Conservation (phyloP, 2,797 vertebrate genomes). For the Dallia pectoralis region DNA sequence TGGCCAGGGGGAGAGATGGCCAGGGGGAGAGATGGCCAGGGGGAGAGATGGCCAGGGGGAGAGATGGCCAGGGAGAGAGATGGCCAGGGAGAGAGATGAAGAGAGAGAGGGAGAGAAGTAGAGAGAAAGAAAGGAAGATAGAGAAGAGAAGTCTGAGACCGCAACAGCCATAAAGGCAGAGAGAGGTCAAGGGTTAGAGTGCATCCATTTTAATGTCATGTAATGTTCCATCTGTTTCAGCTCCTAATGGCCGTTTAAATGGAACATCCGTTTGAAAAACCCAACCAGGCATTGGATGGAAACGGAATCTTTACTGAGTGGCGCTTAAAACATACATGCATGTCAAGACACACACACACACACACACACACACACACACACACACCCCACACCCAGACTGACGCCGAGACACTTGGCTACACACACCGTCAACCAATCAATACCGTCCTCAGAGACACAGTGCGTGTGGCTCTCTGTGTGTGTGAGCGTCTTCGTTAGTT, state of each 20-base stretch:
- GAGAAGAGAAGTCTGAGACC: background rate
- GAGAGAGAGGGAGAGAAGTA: background rate
- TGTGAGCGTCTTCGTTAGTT: background rate
- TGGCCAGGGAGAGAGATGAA: background rate
- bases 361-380: background rate
- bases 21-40: background rate
- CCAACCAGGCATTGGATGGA: background rate
- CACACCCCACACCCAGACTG: slow-evolving; percentile 23
- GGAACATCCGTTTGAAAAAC: background rate
- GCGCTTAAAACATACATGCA: background rate
- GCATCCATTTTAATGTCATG: background rate
- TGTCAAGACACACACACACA: background rate
- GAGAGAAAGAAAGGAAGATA: slow-evolving; percentile 22
- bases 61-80: slow-evolving; percentile 27
- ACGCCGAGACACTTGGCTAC: slow-evolving; percentile 19
- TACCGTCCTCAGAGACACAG: slow-evolving; percentile 16
- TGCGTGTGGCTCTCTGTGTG: slow-evolving; percentile 2
- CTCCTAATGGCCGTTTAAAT: background rate
- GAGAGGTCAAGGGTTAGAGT: slow-evolving; percentile 32
- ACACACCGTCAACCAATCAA: slow-evolving; percentile 51
- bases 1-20: slow-evolving; percentile 15
- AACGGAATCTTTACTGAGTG: background rate
- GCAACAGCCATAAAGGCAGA: slow-evolving; percentile 4
- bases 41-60: slow-evolving; percentile 32
- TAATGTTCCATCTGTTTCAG: background rate